A percentile compares a stretch with the other conserved stretches of the same genome.
Conservation (phyloP, 2,888 invertebrate species). For the Cyrtodaria siliqua region DNA sequence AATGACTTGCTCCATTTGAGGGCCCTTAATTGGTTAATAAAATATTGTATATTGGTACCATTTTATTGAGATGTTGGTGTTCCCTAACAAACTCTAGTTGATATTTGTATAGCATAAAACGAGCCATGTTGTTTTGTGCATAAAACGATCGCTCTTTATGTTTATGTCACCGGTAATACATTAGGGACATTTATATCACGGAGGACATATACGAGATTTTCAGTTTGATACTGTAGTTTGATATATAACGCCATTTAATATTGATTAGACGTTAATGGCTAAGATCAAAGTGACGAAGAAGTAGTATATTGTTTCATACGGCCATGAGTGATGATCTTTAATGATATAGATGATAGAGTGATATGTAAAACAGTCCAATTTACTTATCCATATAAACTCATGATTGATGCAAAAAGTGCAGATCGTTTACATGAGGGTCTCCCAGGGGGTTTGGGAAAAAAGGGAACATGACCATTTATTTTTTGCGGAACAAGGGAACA, state of each 20-base stretch:
- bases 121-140: no score
- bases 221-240: slow-evolving; percentile 26
- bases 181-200: slow-evolving; percentile 23
- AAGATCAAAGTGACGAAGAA: slow-evolving; percentile 43
- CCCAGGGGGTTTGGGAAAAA: no score
- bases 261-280: slow-evolving; percentile 36
- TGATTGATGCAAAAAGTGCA: slow-evolving; percentile 24
- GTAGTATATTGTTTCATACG: slow-evolving; percentile 47
- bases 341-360: slow-evolving; percentile 35
- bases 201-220: slow-evolving; percentile 24
- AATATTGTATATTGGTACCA: no score
- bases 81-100: no score
- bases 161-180: no score
- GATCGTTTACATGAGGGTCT: neutral
- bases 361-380: slow-evolving; percentile 44
- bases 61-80: no score
- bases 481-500: no score
- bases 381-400: slow-evolving; percentile 25
- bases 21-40: no score
- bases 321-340: slow-evolving; percentile 36
- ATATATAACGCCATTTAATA: slow-evolving; percentile 37
- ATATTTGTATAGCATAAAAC: no score
- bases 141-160: no score
- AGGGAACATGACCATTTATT: no score
- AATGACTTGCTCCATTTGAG: no score